phyloP scores from a whole-genome alignment of 2,797 vertebrate genomes.

The Artibeus jamaicensis region DNA sequence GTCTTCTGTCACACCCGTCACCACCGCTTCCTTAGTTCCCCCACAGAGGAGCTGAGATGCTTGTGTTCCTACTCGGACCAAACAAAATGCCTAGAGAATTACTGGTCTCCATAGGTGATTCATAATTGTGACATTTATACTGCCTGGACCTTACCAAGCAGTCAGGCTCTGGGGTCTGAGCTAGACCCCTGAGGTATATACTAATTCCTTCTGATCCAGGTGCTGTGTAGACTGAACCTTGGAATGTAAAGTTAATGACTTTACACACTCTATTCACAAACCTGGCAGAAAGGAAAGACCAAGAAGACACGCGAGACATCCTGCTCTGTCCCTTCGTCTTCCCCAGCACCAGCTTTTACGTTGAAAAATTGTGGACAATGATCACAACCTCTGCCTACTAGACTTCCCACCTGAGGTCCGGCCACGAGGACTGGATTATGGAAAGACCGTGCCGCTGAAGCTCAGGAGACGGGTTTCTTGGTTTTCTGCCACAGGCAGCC shows the following conservation, averaged over 20 bases:
- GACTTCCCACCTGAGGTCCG: background rate
- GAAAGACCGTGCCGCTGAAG: background rate
- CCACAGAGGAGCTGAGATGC: background rate
- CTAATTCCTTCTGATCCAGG: background rate
- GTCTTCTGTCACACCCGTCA: background rate
- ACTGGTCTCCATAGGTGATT: background rate
- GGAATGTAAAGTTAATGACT: background rate
- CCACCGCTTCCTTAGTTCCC: background rate
- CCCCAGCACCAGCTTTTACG: background rate
- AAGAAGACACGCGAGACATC: background rate
- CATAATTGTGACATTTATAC: constrained; percentile 19
- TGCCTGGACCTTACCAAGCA: background rate
- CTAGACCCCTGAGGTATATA: background rate
- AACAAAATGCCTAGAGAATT: background rate
- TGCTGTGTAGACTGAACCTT: background rate
- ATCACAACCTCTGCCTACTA: background rate
- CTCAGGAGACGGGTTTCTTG: background rate
- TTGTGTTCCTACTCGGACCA: background rate
- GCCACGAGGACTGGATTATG: background rate
- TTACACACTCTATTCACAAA: background rate
- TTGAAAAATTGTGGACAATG: background rate
- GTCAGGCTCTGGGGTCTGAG: background rate
- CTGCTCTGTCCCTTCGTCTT: background rate
- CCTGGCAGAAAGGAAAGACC: background rate
- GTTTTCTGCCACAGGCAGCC: background rate